These are phyloP conservation scores for Silurus aristotelis DNA, from an alignment of 2,797 vertebrate genomes.

Conservation along the genomic window DNA sequence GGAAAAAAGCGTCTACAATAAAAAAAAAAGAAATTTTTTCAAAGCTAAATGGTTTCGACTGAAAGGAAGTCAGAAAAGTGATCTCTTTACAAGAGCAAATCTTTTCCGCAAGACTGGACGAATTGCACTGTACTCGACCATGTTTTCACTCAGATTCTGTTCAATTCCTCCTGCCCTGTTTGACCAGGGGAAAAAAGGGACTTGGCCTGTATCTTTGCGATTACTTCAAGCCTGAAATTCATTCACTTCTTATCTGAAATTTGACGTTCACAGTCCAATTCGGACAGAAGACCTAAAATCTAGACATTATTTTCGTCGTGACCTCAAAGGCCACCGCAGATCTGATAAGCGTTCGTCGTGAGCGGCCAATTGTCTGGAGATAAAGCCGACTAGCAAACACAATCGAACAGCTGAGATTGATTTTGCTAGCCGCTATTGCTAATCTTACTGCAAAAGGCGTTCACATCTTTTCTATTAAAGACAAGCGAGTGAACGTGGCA, in stretches of 20 bases:
- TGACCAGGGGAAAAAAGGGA: neutral
- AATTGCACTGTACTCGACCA: neutral
- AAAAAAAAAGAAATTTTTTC: neutral
- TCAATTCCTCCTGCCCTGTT: neutral
- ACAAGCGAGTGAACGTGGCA: neutral
- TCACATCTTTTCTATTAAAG: too few species aligned
- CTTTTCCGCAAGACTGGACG: neutral
- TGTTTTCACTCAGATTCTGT: neutral
- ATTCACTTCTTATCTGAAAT: slow-evolving; percentile 50
- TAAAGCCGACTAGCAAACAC: slow-evolving; percentile 6
- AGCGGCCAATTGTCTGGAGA: slow-evolving; percentile 10
- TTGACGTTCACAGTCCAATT: slow-evolving; percentile 34
- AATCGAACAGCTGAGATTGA: neutral
- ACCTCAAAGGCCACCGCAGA: slow-evolving; percentile 9
- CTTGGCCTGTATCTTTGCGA: slow-evolving; percentile 22
- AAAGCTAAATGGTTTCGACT: neutral
- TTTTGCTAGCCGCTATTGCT: neutral
- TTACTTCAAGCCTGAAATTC: slow-evolving; percentile 39
- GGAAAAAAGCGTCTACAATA: too few species aligned
- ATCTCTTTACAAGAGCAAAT: neutral
- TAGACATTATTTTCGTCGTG: slow-evolving; percentile 34
- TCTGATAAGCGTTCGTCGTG: slow-evolving; percentile 29
- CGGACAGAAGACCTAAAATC: slow-evolving; percentile 37
- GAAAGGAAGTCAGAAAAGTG: neutral
- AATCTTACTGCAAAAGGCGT: neutral